Percentiles rank a stretch among this genome's conserved stretches.
Conservation (phyloP, 2,113 vertebrate genomes). For the Leuciscus idus region DNA sequence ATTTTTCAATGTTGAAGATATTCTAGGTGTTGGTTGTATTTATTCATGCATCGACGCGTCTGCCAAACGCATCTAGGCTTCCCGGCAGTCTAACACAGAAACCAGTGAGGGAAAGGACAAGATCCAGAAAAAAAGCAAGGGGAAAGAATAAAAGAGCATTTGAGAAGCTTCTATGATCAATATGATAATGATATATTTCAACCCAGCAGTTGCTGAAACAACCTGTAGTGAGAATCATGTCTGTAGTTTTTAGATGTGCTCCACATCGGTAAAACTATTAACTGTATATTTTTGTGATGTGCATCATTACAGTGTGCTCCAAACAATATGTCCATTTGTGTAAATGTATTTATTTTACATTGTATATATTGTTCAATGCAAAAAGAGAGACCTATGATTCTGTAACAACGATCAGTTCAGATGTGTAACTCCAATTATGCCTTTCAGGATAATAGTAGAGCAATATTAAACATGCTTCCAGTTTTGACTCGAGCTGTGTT, state of each 20-base stretch:
- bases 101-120: slow-evolving; percentile 55
- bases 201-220: slow-evolving; percentile 90
- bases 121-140: slow-evolving; percentile 50
- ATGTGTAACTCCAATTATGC: slow-evolving; percentile 99
- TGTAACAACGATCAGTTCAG: slow-evolving; percentile 99
- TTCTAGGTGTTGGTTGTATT: slow-evolving; percentile 77
- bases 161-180: slow-evolving; percentile 69
- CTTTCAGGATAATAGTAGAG: slow-evolving; percentile 99
- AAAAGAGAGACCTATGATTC: slow-evolving; percentile 99
- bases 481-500: slow-evolving; percentile 88
- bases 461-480: slow-evolving; percentile 99
- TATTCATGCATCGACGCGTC: slow-evolving; percentile 90
- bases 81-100: slow-evolving; percentile 80
- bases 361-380: slow-evolving; percentile 99
- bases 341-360: slow-evolving; percentile 99
- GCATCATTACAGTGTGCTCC: slow-evolving; percentile 99
- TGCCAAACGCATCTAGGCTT: slow-evolving; percentile 84
- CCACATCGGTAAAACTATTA: slow-evolving; percentile 99
- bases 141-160: slow-evolving; percentile 66
- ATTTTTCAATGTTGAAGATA: slow-evolving; percentile 79
- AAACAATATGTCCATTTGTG: slow-evolving; percentile 99
- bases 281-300: slow-evolving; percentile 99
- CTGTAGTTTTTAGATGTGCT: slow-evolving; percentile 98
- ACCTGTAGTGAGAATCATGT: slow-evolving; percentile 97
- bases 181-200: slow-evolving; percentile 52